A percentile compares a stretch with the other conserved stretches of the same genome.
phyloP scores from a whole-genome alignment of 2,797 vertebrate species.

The Potorous gilbertii region DNA sequence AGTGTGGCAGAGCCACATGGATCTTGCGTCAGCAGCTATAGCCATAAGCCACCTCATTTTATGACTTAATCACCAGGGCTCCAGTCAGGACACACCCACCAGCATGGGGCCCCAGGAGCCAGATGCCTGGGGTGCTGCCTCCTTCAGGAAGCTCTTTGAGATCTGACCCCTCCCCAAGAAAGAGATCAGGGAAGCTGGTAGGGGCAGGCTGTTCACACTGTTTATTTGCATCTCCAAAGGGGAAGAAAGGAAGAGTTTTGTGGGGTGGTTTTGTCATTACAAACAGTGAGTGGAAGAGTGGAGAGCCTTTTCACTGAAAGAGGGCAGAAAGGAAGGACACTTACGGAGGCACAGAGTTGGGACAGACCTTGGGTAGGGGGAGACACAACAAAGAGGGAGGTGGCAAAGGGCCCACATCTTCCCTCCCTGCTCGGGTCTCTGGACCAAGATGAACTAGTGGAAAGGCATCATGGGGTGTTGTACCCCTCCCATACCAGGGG shows the following conservation, averaged over 20 bases:
- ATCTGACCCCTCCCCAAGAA: not conserved
- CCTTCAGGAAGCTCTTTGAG: not conserved
- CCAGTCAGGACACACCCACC: not conserved
- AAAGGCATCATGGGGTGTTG: not conserved
- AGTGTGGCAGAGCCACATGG: not conserved
- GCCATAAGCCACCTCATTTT: not conserved
- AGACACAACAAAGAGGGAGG: not conserved
- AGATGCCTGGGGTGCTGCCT: not conserved
- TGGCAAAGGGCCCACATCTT: not conserved
- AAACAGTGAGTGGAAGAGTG: not conserved
- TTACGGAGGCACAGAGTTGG: slow-evolving; percentile 20
- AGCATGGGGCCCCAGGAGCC: not conserved
- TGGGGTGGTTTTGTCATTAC: not conserved
- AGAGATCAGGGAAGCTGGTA: not conserved
- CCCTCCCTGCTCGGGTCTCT: not conserved
- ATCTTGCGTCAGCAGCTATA: not conserved
- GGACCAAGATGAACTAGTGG: not conserved
- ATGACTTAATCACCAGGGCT: not conserved
- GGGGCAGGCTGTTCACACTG: not conserved
- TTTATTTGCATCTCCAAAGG: slow-evolving; percentile 2
- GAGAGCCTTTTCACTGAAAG: not conserved
- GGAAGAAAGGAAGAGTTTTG: not conserved
- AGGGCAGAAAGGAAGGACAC: slow-evolving; percentile 67
- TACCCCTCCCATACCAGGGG: slow-evolving; percentile 5
- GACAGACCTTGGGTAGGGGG: not conserved